phyloP scores from a whole-genome alignment of 1,140 invertebrate genomes.

The Magallana gigas region DNA sequence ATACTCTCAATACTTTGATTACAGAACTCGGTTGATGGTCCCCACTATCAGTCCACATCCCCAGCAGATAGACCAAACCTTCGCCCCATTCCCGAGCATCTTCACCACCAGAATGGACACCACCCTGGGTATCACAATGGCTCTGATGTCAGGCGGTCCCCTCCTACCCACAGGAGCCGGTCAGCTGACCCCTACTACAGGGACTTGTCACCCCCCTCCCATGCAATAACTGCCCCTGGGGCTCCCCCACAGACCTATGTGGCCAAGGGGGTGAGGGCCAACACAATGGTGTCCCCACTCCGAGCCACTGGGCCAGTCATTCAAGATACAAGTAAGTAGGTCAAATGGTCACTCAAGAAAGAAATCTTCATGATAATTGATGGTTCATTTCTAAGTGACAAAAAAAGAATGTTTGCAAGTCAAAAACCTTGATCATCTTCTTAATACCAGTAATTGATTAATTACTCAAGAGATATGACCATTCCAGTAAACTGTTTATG shows the following conservation, averaged over 20 bases:
- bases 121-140: slow-evolving; percentile 19
- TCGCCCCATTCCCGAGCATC: slow-evolving; percentile 74
- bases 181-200: slow-evolving; percentile 51
- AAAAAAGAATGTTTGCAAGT: too few species aligned
- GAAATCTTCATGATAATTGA: too few species aligned
- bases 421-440: too few species aligned
- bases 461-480: too few species aligned
- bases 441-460: too few species aligned
- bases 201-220: slow-evolving; percentile 62
- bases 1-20: neutral
- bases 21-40: neutral
- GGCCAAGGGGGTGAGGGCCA: slow-evolving; percentile 67
- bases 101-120: slow-evolving; percentile 66
- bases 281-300: slow-evolving; percentile 62
- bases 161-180: slow-evolving; percentile 52
- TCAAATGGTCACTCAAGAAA: too few species aligned
- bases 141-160: slow-evolving; percentile 52
- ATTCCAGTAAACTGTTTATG: too few species aligned
- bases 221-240: slow-evolving; percentile 54
- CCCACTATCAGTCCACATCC: slow-evolving; percentile 49
- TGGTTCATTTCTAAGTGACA: too few species aligned
- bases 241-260: slow-evolving; percentile 65
- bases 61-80: slow-evolving; percentile 71
- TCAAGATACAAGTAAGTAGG: slow-evolving; percentile 59
- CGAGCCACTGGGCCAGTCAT: slow-evolving; percentile 65